Conservation (phyloP, 2,797 vertebrate species). For the Pogoniulus pusillus region DNA sequence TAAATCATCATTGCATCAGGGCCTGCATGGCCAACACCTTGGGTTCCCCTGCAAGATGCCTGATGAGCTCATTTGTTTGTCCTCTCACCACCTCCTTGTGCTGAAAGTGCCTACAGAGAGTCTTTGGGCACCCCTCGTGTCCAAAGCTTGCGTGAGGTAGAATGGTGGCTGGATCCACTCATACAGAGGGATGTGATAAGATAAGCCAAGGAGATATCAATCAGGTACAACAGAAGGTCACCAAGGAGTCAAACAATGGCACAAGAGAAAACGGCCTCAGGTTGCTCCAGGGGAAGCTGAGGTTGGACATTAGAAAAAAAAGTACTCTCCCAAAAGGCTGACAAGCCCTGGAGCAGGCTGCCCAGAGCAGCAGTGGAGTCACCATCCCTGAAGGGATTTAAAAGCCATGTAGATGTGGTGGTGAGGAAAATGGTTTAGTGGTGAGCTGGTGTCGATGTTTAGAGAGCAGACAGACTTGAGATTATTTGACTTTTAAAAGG, state of each 20-base stretch:
- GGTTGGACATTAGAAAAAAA: no score
- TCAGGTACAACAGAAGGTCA: background rate
- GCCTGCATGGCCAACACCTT: rapidly evolving
- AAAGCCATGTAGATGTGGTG: background rate
- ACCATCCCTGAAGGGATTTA: background rate
- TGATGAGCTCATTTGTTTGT: background rate
- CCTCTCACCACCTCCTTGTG: background rate
- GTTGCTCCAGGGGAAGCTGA: no score
- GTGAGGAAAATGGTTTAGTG: background rate
- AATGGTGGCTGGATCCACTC: background rate
- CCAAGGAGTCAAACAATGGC: background rate
- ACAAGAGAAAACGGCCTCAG: background rate
- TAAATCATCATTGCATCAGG: background rate
- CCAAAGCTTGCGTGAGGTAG: background rate
- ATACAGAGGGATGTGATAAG: background rate
- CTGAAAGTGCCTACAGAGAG: background rate
- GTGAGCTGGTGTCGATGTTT: no score
- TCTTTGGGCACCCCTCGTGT: background rate
- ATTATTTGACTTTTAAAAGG: no score
- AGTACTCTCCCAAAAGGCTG: no score
- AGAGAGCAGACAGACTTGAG: no score
- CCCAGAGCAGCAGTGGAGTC: no score
- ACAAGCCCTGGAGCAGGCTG: no score
- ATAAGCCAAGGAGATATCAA: background rate
- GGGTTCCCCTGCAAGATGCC: background rate